Conservation (phyloP, 2,797 vertebrate genomes). For the Eidolon dupreanum region DNA sequence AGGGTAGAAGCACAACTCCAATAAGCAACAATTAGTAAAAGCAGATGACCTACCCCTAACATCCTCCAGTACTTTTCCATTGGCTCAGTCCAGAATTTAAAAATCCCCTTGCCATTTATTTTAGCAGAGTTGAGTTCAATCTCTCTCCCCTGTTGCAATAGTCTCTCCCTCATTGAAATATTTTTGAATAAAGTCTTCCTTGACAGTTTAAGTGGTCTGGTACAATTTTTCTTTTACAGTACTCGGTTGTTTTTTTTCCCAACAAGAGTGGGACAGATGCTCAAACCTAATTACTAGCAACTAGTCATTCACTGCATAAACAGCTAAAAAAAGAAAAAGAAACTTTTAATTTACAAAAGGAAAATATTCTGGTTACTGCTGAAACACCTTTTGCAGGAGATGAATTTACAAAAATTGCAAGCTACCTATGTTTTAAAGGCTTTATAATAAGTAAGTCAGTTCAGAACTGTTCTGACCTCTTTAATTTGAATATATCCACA, state of each 20-base stretch:
- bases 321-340: background rate
- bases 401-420: background rate
- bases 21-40: background rate
- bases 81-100: background rate
- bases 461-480: background rate
- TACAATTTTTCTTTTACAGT: background rate
- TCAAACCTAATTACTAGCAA: slow-evolving; percentile 42
- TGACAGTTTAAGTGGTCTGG: background rate
- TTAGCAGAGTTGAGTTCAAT: background rate
- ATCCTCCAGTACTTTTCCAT: background rate
- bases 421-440: background rate
- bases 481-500: background rate
- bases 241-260: background rate
- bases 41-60: background rate
- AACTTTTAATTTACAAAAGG: background rate
- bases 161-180: background rate
- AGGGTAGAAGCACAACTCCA: background rate
- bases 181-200: background rate
- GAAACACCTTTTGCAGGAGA: background rate
- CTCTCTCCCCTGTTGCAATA: background rate
- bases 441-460: background rate
- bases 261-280: slow-evolving; percentile 1
- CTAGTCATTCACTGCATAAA: background rate
- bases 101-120: background rate
- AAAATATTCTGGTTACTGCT: background rate